Evolutionary conservation across 92 coral and sea anemone genomes (phyloP).

Genomic region (Porites divaricata): DNA sequence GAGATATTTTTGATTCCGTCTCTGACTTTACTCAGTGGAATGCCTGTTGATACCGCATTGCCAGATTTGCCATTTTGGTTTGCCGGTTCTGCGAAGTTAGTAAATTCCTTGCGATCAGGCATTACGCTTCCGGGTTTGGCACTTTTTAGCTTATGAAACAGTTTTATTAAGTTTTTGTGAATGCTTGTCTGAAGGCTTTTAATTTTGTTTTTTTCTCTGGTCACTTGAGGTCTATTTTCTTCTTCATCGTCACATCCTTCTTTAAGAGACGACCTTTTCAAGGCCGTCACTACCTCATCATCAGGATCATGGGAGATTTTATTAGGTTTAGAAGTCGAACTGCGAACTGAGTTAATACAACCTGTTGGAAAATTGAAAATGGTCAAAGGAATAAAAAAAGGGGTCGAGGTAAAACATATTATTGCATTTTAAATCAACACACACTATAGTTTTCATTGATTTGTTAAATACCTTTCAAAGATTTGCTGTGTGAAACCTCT

Average conservation of each 20-base stretch:
- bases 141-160: slow-evolving; percentile 74
- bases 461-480: slow-evolving; percentile 21
- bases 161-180: slow-evolving; percentile 73
- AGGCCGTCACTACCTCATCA: background rate
- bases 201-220: slow-evolving; percentile 67
- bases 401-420: background rate
- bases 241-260: slow-evolving; percentile 47
- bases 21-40: slow-evolving; percentile 44
- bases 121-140: slow-evolving; percentile 43
- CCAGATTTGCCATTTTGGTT: background rate
- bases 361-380: slow-evolving; percentile 9
- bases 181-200: slow-evolving; percentile 77
- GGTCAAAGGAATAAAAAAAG: background rate
- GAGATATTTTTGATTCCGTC: slow-evolving; percentile 35
- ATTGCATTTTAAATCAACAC: background rate
- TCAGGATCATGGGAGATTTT: slow-evolving; percentile 6
- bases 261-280: slow-evolving; percentile 15
- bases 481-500: slow-evolving; percentile 13
- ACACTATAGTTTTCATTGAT: background rate
- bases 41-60: slow-evolving; percentile 30
- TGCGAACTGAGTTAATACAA: slow-evolving; percentile 42
- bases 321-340: background rate
- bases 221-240: slow-evolving; percentile 28
- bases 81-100: slow-evolving; percentile 17
- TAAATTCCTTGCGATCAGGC: slow-evolving; percentile 48